Evolutionary conservation across 1,140 invertebrate species (phyloP).

Genomic region (Bathynomus jamesi): DNA sequence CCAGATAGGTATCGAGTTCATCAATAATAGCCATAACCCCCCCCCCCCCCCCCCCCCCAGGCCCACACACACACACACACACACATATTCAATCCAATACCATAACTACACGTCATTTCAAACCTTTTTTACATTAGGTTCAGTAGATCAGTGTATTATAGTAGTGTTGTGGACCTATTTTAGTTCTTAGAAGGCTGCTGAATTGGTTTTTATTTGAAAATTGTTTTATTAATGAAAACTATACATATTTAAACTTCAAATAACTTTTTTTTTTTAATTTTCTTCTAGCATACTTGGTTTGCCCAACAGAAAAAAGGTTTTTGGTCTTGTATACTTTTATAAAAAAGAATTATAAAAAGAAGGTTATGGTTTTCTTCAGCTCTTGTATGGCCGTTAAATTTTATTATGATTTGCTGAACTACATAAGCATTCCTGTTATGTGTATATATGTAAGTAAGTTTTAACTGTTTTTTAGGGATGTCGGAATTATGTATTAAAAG

Average conservation of each 20-base stretch:
- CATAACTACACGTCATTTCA: background rate
- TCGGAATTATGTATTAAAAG: too few relatives aligned
- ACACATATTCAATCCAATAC: background rate
- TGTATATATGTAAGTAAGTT: slow-evolving; percentile 85
- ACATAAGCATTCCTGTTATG: slow-evolving; percentile 92
- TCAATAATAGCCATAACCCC: too few relatives aligned
- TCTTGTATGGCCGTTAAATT: slow-evolving; percentile 98
- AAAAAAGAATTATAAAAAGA: slow-evolving; percentile 94
- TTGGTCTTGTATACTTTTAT: slow-evolving; percentile 97
- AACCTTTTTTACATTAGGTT: too few relatives aligned
- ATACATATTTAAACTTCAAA: background rate
- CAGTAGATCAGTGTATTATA: background rate
- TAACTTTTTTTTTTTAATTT: background rate
- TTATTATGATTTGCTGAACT: slow-evolving; percentile 93
- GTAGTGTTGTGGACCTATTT: background rate
- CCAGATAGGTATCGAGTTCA: background rate
- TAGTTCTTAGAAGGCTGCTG: background rate
- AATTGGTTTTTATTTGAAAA: background rate
- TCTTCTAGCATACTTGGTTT: slow-evolving; percentile 62
- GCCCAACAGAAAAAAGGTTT: slow-evolving; percentile 91
- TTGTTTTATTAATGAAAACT: background rate
- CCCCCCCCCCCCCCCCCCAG: too few relatives aligned
- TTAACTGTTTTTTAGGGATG: background rate
- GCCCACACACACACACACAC: too few relatives aligned
- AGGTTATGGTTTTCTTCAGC: slow-evolving; percentile 99